Evolutionary conservation across 64 coral and sea anemone genomes (phyloP).

Genomic region (Dendrophyllia cribrosa): DNA sequence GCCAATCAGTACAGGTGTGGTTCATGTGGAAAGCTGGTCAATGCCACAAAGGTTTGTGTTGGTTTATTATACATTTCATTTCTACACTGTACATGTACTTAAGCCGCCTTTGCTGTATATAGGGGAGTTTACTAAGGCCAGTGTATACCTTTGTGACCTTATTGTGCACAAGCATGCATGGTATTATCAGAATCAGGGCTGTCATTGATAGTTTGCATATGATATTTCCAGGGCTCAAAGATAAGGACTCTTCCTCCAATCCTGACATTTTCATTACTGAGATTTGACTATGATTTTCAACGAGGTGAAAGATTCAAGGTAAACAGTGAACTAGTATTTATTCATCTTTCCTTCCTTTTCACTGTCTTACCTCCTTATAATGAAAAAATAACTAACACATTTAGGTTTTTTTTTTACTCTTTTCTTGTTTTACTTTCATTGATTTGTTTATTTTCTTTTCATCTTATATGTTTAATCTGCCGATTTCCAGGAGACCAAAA

Average conservation of each 20-base stretch:
- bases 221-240: conserved; percentile 45
- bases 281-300: conserved; percentile 78
- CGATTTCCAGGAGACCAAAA: conserved; percentile 62
- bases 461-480: neutral
- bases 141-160: too few species aligned
- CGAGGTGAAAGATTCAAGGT: conserved; percentile 75
- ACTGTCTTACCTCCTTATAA: neutral
- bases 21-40: conserved; percentile 71
- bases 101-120: too few species aligned
- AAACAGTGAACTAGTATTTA: neutral
- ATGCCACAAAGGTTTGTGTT: conserved; percentile 78
- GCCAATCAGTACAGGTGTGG: conserved; percentile 87
- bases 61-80: neutral
- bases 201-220: too few species aligned
- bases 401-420: too few species aligned
- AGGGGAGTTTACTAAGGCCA: too few species aligned
- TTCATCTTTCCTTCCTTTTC: neutral
- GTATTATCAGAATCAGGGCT: too few species aligned
- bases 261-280: conserved; percentile 79
- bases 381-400: too few species aligned
- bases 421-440: neutral
- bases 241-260: conserved; percentile 78
- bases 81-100: too few species aligned
- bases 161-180: too few species aligned
- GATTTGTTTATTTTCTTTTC: neutral